A percentile compares a stretch with the other conserved stretches of the same genome.
Evolutionary conservation across 2,797 vertebrate genomes (phyloP).

Genomic region (Triplophysa bombifrons): DNA sequence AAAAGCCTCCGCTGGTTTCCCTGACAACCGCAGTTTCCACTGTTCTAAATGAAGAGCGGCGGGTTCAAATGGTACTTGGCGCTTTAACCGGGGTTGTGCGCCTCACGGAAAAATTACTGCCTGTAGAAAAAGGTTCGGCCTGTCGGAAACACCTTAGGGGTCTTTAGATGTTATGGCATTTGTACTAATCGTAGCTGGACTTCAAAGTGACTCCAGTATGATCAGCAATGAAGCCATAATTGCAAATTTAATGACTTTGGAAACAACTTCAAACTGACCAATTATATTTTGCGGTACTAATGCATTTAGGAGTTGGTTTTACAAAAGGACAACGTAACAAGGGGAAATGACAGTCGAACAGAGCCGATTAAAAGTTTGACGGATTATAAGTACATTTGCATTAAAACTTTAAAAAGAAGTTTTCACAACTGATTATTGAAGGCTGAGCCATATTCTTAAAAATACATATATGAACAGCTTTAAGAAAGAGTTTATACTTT

Average conservation of each 20-base stretch:
- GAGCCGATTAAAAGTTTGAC: conserved; percentile 1
- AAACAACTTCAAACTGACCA: conserved; percentile 17
- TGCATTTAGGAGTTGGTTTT: neutral
- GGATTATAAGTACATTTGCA: neutral
- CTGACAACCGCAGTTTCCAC: conserved; percentile 4
- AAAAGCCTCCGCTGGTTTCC: neutral
- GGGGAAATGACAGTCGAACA: conserved; percentile 16
- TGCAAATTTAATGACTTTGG: conserved; percentile 12
- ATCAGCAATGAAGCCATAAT: conserved; percentile 8
- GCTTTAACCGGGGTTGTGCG: conserved; percentile 16
- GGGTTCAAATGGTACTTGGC: conserved; percentile 35
- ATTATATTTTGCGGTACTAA: neutral
- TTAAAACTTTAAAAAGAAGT: too few species aligned
- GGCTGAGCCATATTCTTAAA: neutral
- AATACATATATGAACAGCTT: neutral
- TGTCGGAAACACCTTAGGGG: neutral
- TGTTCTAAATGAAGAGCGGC: conserved; percentile 19
- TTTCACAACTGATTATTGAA: neutral
- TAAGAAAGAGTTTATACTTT: neutral
- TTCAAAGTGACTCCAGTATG: neutral
- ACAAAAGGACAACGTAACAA: conserved; percentile 11
- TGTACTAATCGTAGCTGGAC: conserved; percentile 2
- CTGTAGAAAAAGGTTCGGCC: conserved; percentile 7
- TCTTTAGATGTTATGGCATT: conserved; percentile 12
- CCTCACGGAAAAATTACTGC: neutral